Base-by-base conservation (phyloP, 2,888 invertebrate genomes). In the Hyles lineata region DNA sequence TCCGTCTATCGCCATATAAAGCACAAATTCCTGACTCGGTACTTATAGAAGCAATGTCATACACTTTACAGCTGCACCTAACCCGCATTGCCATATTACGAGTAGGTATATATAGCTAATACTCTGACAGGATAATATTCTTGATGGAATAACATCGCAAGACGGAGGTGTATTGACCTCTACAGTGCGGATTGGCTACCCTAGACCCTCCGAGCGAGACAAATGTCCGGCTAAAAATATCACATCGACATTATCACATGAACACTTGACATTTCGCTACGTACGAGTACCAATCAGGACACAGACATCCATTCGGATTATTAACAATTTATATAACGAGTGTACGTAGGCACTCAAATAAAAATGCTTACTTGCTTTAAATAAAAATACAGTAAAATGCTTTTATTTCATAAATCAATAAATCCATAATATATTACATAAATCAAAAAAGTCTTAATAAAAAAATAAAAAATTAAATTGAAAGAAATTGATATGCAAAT, bases 211-310 rank as follows among this genome's bases (percentile, higher is more conserved):
- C 21, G 63, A 70, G 52, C 75, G 35, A 76, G 72, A 73, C 76
- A 76, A 74, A 78, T 75, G 72, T 70, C 76, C 75, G 72, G 81
- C 80, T 77, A 77, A 80, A 85, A 83, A 86, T 87, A 83, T 77
- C 80, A 80, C 73, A 74, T 75, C 75, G 81, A 78, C 80, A 83
- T 85, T 86, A 80, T 73, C 78, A 74, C 75, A 73, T 60, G 52
- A 76, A 76, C 70, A 78, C 81, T 79, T 85, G 85, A 83, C 84
- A 85, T 87, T 87, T 84, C 74, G 69, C 69, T 78, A 76, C 78
- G 80, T 35, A 32, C 29, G 43, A 43, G 32, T 19, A 43, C 35
- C 35, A 35, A 43, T 63, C 15, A 17, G 17, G 25, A 17, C 11
- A 61, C 25, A 61, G 25, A 15, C 6, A 17, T 19, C 43, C 43